phyloP scores from a whole-genome alignment of 1,140 invertebrate species.

The Heliothis virescens region DNA sequence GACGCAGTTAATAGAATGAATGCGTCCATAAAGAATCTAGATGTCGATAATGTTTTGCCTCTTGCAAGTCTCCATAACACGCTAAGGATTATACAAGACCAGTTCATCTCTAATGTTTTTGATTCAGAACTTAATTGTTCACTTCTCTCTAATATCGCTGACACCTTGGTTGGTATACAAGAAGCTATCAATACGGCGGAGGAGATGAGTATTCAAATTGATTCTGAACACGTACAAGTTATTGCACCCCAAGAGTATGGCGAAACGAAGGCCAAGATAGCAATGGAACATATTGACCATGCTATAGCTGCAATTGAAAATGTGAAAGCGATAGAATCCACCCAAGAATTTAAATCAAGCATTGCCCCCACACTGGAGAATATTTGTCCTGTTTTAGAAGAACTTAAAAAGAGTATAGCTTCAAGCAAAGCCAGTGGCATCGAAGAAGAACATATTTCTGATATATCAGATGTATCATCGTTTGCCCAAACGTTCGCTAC shows the following conservation, averaged over 20 bases:
- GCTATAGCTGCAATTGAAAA: conserved; percentile 69
- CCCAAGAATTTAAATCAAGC: conserved; percentile 56
- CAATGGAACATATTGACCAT: conserved; percentile 72
- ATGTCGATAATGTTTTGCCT: conserved; percentile 63
- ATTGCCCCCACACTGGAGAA: conserved; percentile 65
- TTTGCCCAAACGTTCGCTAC: conserved; percentile 69
- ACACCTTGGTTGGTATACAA: conserved; percentile 77
- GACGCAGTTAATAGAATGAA: conserved; percentile 74
- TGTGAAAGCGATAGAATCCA: conserved; percentile 65
- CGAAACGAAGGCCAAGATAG: conserved; percentile 62
- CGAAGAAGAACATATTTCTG: conserved; percentile 67
- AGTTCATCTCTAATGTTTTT: conserved; percentile 68
- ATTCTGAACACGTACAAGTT: conserved; percentile 69
- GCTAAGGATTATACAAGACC: conserved; percentile 71
- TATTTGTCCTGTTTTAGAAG: conserved; percentile 72
- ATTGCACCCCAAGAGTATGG: conserved; percentile 54
- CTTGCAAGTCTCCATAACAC: conserved; percentile 74
- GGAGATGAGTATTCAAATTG: conserved; percentile 76
- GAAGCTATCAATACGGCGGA: conserved; percentile 82
- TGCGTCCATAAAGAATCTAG: conserved; percentile 66
- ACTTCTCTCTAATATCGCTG: conserved; percentile 72
- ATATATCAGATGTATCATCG: conserved; percentile 75
- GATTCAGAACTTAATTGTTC: conserved; percentile 68
- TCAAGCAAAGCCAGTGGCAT: conserved; percentile 54
- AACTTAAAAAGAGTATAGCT: conserved; percentile 72